phyloP scores from a whole-genome alignment of 92 coral and sea anemone species.

The Epizoanthus ramosus region DNA sequence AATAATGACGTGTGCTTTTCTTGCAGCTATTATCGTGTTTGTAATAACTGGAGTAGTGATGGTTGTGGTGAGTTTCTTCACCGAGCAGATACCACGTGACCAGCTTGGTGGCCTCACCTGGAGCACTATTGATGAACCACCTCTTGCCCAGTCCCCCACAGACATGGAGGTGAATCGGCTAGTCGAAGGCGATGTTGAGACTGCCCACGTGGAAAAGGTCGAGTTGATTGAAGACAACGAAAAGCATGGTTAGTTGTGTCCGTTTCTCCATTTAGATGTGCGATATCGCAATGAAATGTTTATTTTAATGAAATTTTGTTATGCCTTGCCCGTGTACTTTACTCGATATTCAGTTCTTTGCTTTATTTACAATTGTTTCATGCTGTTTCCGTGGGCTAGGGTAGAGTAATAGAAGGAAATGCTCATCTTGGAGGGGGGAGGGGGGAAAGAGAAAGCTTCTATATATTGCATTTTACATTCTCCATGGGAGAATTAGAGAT shows the following conservation, averaged over 20 bases:
- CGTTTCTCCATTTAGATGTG: not conserved
- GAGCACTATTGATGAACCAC: conserved; percentile 57
- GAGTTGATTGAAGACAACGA: not conserved
- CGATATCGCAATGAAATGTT: too few species aligned
- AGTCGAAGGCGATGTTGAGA: conserved; percentile 4
- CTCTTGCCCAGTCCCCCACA: conserved; percentile 44
- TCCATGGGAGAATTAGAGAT: too few species aligned
- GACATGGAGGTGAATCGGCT: conserved; percentile 22
- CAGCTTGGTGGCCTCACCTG: conserved; percentile 74
- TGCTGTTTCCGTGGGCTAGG: too few species aligned
- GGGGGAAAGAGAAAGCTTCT: too few species aligned
- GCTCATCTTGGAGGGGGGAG: too few species aligned
- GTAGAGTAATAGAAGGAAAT: too few species aligned
- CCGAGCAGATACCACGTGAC: conserved; percentile 58
- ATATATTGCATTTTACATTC: too few species aligned
- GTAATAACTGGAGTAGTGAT: conserved; percentile 53
- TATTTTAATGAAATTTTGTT: too few species aligned
- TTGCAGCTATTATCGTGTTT: conserved; percentile 51
- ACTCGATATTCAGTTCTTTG: too few species aligned
- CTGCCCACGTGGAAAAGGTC: not conserved
- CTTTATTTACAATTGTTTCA: too few species aligned
- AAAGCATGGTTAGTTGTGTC: not conserved
- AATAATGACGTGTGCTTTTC: not conserved
- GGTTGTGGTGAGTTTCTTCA: conserved; percentile 57
- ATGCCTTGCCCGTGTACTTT: too few species aligned